These are phyloP conservation scores for Pseudochirops cupreus DNA, from an alignment of 2,797 vertebrate genomes.

Conservation along the genomic window DNA sequence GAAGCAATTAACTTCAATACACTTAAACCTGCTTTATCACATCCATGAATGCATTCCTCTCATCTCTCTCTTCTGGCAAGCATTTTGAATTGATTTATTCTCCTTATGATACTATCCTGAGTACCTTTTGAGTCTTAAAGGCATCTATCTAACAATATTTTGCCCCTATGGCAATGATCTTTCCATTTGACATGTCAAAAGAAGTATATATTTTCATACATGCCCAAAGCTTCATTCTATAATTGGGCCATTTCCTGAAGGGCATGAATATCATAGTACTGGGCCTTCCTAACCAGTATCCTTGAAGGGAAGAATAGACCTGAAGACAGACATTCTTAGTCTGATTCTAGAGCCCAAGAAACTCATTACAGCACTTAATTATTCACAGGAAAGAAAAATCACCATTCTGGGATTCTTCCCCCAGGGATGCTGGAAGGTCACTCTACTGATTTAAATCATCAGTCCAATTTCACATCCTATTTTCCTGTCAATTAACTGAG, in stretches of 20 bases:
- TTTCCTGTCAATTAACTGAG: constrained; percentile 32
- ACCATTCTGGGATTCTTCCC: background rate
- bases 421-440: constrained; percentile 22
- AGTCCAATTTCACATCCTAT: constrained; percentile 9
- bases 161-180: background rate
- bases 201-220: background rate
- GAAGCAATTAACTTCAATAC: background rate
- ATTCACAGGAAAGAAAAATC: background rate
- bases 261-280: background rate
- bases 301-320: background rate
- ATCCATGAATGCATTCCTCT: background rate
- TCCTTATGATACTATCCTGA: background rate
- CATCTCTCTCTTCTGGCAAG: background rate
- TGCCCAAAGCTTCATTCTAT: background rate
- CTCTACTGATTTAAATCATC: constrained; percentile 5
- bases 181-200: background rate
- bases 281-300: background rate
- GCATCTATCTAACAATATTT: background rate
- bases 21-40: background rate
- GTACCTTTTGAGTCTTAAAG: background rate
- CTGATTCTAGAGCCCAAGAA: background rate
- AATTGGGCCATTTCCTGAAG: background rate
- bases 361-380: background rate
- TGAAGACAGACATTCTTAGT: background rate
- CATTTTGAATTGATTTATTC: background rate